Conservation (phyloP, 1,140 invertebrate genomes). For the Tribolium madens region DNA sequence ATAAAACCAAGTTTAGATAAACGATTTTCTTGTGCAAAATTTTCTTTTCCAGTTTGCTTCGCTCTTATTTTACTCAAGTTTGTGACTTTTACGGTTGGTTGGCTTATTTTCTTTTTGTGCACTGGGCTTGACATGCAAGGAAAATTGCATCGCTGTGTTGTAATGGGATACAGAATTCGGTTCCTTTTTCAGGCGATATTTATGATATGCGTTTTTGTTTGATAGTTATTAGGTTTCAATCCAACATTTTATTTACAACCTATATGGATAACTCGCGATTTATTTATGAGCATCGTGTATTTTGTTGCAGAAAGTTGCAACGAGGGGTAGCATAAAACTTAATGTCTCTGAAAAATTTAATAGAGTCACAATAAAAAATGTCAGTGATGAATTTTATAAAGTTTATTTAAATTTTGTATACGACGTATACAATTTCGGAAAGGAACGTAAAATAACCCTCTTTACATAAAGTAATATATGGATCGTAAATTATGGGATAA, state of each 20-base stretch:
- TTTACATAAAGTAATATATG: slow-evolving; percentile 42
- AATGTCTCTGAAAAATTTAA: slow-evolving; percentile 19
- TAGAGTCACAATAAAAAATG: slow-evolving; percentile 27
- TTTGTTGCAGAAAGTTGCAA: slow-evolving; percentile 9
- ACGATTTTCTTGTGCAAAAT: not conserved
- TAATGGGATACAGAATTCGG: slow-evolving; percentile 16
- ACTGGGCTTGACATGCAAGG: not conserved
- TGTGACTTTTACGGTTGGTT: slow-evolving; percentile 51
- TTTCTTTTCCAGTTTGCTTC: slow-evolving; percentile 32
- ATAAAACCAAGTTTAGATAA: not conserved
- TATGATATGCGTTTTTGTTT: slow-evolving; percentile 3
- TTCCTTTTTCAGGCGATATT: not conserved
- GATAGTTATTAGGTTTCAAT: slow-evolving; percentile 25
- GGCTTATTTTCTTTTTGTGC: slow-evolving; percentile 42
- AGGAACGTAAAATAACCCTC: slow-evolving; percentile 26
- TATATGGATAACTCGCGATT: not conserved
- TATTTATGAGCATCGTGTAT: not conserved
- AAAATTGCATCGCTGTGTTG: slow-evolving; percentile 10
- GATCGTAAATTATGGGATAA: slow-evolving; percentile 42
- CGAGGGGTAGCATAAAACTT: slow-evolving; percentile 8
- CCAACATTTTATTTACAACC: slow-evolving; percentile 5
- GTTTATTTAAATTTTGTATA: slow-evolving; percentile 29
- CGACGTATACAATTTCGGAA: slow-evolving; percentile 6
- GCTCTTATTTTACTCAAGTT: slow-evolving; percentile 54
- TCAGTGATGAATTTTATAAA: slow-evolving; percentile 23